Evolutionary conservation across 2,888 invertebrate species (phyloP), one percentile per base, ranked within the genome.

Genomic region (Syritta pipiens): DNA sequence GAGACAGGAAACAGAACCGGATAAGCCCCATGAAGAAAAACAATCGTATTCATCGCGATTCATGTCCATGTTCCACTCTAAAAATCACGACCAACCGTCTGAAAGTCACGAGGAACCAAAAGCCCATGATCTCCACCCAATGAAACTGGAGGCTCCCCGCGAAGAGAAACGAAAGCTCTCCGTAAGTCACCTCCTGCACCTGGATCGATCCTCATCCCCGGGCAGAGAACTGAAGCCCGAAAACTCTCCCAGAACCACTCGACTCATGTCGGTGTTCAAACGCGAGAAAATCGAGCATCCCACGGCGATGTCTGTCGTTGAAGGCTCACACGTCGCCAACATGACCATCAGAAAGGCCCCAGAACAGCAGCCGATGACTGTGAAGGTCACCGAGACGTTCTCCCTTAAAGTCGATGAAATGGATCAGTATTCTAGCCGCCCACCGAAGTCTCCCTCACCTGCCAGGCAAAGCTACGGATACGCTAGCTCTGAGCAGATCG

Each of bases 381-480:
- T 87, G 5, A 86, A 84, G 7, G 87, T 88, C 0, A 84, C 85
- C 0, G 88, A 88, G 69, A 88, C 88, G 2, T 88, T 88, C 59
- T 88, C 89, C 0, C 83, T 89, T 0, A 89, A 88, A 60, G 88
- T 88, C 9, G 89, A 88, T 26, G 88, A 88, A 60, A 86, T 88
- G 86, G 87, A 88, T 83, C 88, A 88, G 68, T 88, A 88, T 49
- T 76, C 84, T 26, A 32, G 83, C 1, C 84, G 83, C 2, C 86
- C 87, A 5, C 67, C 83, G 0, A 85, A 84, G 24, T 83, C 83
- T 4, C 48, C 67, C 10, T 57, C 74, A 2, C 67, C 62, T 6
- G n/a, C 63, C 4, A 28, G 59, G 35, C 60, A 75, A 10, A 83
- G 83, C 14, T 83, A 83, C 0, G 81, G 83, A 1, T 51, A 74